These are phyloP conservation scores for Oxygymnocypris stewartii DNA, from an alignment of 2,113 vertebrate species.

Conservation along the genomic window DNA sequence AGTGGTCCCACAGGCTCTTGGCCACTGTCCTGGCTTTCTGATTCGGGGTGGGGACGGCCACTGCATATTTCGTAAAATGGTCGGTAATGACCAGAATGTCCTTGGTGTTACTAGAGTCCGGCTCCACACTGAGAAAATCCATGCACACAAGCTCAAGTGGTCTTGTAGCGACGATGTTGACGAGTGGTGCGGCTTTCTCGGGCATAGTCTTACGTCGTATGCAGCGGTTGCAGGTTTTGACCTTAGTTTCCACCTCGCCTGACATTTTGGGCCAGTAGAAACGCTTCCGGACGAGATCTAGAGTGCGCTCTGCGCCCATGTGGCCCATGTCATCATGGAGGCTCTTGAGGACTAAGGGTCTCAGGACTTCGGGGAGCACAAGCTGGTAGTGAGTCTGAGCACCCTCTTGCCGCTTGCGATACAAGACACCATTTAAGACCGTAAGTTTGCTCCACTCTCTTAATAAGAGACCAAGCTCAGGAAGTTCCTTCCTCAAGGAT, in stretches of 20 bases:
- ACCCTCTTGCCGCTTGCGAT: neutral
- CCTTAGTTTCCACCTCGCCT: neutral
- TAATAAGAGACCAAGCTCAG: neutral
- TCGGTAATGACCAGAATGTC: neutral
- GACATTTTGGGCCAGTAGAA: neutral
- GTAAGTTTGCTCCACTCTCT: neutral
- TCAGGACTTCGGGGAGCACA: neutral
- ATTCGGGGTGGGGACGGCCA: neutral
- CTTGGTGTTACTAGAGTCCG: neutral
- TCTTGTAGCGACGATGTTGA: neutral
- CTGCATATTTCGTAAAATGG: neutral
- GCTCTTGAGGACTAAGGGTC: neutral
- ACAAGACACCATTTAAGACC: neutral
- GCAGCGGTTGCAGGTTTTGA: neutral
- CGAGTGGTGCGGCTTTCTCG: neutral
- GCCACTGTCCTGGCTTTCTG: neutral
- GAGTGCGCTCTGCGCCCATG: too few species aligned
- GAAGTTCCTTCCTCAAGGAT: neutral
- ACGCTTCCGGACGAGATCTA: too few species aligned
- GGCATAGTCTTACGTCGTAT: neutral
- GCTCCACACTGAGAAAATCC: neutral
- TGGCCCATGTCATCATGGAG: neutral
- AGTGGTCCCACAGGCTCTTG: slow-evolving; percentile 1
- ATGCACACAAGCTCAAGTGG: neutral
- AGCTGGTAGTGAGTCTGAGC: neutral